Evolutionary conservation across 2,888 invertebrate species (phyloP).

Genomic region (Cheilosia vulpina): DNA sequence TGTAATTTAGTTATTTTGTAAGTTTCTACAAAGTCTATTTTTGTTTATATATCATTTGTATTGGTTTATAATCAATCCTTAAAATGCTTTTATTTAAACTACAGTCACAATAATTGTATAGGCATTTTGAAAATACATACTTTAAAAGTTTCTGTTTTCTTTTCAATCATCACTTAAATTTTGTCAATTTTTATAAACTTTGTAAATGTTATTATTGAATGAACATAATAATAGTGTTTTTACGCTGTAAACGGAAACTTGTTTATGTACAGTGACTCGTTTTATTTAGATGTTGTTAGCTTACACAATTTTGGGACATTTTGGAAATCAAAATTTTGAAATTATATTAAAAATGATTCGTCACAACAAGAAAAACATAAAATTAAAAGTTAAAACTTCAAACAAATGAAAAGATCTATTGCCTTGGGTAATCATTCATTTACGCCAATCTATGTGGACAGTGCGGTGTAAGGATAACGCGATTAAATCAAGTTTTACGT

Average conservation of each 20-base stretch:
- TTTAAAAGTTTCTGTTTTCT: conserved; percentile 14
- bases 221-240: conserved; percentile 2
- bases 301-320: background rate
- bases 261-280: conserved; percentile 32
- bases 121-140: conserved; percentile 56
- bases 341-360: background rate
- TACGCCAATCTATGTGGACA: too few species aligned
- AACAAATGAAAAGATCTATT: too few species aligned
- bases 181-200: conserved; percentile 27
- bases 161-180: conserved; percentile 3
- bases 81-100: conserved; percentile 46
- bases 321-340: background rate
- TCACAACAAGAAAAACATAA: too few species aligned
- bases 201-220: conserved; percentile 26
- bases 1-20: conserved; percentile 7
- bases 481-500: too few species aligned
- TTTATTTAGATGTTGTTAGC: background rate
- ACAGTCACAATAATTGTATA: conserved; percentile 66
- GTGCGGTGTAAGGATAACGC: too few species aligned
- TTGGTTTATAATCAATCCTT: conserved; percentile 45
- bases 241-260: conserved; percentile 41
- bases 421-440: too few species aligned
- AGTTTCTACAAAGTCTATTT: conserved; percentile 48
- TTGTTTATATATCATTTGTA: conserved; percentile 14
- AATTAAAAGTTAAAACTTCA: too few species aligned